Conservation (phyloP, 2,888 invertebrate genomes). For the Andrena bucephala region DNA sequence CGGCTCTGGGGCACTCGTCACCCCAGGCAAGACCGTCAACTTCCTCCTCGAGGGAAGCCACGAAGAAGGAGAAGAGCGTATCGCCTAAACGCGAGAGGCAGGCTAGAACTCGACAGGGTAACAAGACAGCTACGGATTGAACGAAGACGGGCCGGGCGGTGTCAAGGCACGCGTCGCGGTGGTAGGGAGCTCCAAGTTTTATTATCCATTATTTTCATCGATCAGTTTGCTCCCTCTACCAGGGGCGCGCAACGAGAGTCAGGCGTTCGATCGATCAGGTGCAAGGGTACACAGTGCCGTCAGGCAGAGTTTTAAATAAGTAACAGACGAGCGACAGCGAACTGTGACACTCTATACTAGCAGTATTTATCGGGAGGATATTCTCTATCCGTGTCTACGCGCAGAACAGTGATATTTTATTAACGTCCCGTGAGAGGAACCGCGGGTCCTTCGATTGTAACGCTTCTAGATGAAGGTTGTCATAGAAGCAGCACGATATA, state of each 20-base stretch:
- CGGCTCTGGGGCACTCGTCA: slow-evolving; percentile 71
- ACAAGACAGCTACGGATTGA: slow-evolving; percentile 51
- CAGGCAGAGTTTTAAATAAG: background rate
- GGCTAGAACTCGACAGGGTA: slow-evolving; percentile 64
- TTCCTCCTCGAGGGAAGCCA: slow-evolving; percentile 68
- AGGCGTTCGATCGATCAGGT: background rate
- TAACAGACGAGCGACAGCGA: slow-evolving; percentile 72
- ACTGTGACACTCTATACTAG: slow-evolving; percentile 82
- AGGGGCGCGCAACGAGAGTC: background rate
- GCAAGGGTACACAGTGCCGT: slow-evolving; percentile 3
- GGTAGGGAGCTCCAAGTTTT: background rate
- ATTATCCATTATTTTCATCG: background rate
- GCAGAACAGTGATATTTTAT: slow-evolving; percentile 79
- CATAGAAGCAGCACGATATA: slow-evolving; percentile 18
- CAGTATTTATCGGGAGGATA: slow-evolving; percentile 80
- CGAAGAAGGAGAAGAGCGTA: slow-evolving; percentile 60
- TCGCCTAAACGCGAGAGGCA: slow-evolving; percentile 68
- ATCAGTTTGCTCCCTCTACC: background rate
- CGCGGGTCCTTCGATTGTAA: slow-evolving; percentile 68
- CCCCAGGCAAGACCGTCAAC: slow-evolving; percentile 78
- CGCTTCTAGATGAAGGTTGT: slow-evolving; percentile 71
- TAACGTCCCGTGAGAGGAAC: slow-evolving; percentile 67
- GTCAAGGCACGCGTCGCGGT: background rate
- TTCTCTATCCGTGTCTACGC: slow-evolving; percentile 61
- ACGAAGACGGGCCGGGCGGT: background rate